Evolutionary conservation across 2,888 invertebrate species (phyloP).

Genomic region (Dryococelus australis): DNA sequence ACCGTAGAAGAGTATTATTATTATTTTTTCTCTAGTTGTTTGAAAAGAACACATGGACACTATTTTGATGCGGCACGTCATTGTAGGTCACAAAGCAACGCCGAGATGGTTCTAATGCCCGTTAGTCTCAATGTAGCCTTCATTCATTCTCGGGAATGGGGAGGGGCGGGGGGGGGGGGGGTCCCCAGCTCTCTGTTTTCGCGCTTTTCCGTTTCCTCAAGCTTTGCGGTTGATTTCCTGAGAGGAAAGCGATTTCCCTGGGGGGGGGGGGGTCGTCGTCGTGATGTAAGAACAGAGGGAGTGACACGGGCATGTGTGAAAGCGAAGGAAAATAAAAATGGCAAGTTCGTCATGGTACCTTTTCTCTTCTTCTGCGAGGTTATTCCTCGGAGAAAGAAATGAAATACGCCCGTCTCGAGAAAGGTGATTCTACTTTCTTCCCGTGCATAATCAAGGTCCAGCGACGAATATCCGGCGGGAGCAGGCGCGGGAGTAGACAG

Average conservation of each 20-base stretch:
- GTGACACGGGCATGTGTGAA: background rate
- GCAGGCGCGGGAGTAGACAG: too few species aligned
- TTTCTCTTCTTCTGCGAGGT: background rate
- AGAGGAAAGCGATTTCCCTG: slow-evolving; percentile 1
- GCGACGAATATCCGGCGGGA: background rate
- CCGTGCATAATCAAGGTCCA: background rate
- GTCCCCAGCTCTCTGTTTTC: background rate
- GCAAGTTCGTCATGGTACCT: background rate
- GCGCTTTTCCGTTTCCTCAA: background rate
- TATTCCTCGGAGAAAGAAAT: background rate
- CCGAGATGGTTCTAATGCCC: background rate
- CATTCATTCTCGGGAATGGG: background rate
- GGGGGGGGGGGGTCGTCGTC: background rate
- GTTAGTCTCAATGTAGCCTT: background rate
- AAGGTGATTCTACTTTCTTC: background rate
- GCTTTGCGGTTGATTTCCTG: background rate
- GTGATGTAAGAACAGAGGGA: background rate
- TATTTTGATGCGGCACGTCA: too few species aligned
- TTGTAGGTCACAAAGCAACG: too few species aligned
- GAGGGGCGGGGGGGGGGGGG: too few species aligned
- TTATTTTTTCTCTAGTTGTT: too few species aligned
- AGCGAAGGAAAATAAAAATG: background rate
- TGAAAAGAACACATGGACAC: too few species aligned
- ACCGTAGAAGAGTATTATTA: too few species aligned
- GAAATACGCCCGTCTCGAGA: background rate